These are phyloP conservation scores for Sycobia sp. DNA, from an alignment of 1,140 invertebrate genomes.

Conservation along the genomic window DNA sequence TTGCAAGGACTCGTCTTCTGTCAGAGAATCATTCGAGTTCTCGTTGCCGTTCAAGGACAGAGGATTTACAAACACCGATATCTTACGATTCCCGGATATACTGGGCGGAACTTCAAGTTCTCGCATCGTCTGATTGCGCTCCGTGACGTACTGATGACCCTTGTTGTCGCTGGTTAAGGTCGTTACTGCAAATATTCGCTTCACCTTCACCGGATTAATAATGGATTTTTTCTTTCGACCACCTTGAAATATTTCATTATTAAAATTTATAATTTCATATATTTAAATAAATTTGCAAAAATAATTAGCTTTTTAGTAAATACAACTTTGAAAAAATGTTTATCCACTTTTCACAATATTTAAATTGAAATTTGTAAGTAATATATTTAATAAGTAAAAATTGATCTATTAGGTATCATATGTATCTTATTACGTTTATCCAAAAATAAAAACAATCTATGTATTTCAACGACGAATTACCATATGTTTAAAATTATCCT, in stretches of 20 bases:
- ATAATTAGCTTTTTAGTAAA: no score
- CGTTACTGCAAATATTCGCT: slow-evolving; percentile 61
- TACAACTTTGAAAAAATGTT: no score
- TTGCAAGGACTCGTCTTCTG: slow-evolving; percentile 47
- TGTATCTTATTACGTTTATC: no score
- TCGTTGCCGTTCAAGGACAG: slow-evolving; percentile 54
- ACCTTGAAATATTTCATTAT: slow-evolving; percentile 5
- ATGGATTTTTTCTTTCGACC: slow-evolving; percentile 22
- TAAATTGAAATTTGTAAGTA: no score
- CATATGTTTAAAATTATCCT: no score
- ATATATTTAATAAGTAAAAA: no score
- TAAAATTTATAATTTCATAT: neutral
- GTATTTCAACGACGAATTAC: no score
- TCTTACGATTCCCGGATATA: slow-evolving; percentile 59
- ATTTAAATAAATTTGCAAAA: no score
- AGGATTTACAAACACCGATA: slow-evolving; percentile 67
- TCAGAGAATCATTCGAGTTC: slow-evolving; percentile 51
- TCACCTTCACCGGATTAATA: slow-evolving; percentile 60
- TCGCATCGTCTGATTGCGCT: slow-evolving; percentile 60
- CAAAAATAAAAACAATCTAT: no score
- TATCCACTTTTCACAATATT: no score
- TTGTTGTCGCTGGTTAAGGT: slow-evolving; percentile 57
- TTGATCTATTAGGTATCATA: no score
- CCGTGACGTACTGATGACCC: slow-evolving; percentile 60
- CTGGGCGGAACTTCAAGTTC: slow-evolving; percentile 64